Percentiles rank a stretch among this genome's conserved stretches.
These are phyloP conservation scores for Trigoniulus corallinus DNA, from an alignment of 1,140 invertebrate species.

Conservation along the genomic window DNA sequence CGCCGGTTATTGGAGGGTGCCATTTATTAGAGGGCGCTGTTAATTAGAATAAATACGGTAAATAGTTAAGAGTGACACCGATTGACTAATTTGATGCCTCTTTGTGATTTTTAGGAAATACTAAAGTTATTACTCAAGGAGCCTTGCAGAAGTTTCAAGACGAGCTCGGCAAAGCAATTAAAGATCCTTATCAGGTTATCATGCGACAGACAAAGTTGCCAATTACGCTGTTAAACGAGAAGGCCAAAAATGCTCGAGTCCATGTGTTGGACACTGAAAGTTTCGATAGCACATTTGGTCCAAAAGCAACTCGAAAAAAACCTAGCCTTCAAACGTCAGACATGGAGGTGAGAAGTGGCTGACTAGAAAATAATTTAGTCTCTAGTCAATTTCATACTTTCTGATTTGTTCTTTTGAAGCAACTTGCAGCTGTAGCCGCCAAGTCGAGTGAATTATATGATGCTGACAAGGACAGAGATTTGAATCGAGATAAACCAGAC, in stretches of 20 bases:
- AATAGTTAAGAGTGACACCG: too few species aligned
- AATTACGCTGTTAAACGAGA: conserved; percentile 85
- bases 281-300: conserved; percentile 87
- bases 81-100: not conserved
- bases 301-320: conserved; percentile 78
- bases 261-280: conserved; percentile 92
- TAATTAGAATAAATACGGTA: too few species aligned
- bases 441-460: conserved; percentile 58
- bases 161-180: conserved; percentile 80
- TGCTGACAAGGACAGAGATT: conserved; percentile 57
- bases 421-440: conserved; percentile 49
- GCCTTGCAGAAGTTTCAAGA: conserved; percentile 94
- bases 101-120: conserved; percentile 33
- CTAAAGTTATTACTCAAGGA: conserved; percentile 65
- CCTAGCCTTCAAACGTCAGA: conserved; percentile 56
- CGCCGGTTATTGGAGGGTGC: too few species aligned
- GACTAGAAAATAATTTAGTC: conserved; percentile 34
- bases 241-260: conserved; percentile 70
- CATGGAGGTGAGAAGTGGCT: conserved; percentile 27
- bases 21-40: too few species aligned
- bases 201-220: conserved; percentile 93
- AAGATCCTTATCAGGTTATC: conserved; percentile 93
- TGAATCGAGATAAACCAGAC: conserved; percentile 50
- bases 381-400: not conserved
- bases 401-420: conserved; percentile 18